phyloP scores from a whole-genome alignment of 30 jellyfish, hydroid and myxozoan genomes.

The Hydractinia symbiolongicarpus region DNA sequence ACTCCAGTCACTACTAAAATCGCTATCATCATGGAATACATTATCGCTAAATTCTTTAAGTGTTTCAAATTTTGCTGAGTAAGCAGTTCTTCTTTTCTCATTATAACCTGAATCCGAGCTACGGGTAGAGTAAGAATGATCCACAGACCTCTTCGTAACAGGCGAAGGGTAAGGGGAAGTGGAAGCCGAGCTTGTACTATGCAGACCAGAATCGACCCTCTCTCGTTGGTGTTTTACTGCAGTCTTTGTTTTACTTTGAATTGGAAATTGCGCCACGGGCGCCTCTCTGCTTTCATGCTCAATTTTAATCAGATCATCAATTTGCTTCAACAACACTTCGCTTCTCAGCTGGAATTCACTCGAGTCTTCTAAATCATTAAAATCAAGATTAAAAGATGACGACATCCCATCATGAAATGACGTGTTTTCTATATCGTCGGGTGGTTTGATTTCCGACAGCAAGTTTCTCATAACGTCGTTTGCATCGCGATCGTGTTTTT shows the following conservation, averaged over 20 bases:
- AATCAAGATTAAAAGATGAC: background rate
- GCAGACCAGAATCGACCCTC: slow-evolving; percentile 35
- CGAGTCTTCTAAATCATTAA: background rate
- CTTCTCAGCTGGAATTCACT: slow-evolving; percentile 16
- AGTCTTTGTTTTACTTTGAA: background rate
- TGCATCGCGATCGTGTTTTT: slow-evolving; percentile 47
- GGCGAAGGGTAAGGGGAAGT: slow-evolving; percentile 37
- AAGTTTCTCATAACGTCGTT: slow-evolving; percentile 54
- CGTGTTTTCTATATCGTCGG: slow-evolving; percentile 32
- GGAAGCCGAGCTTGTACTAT: slow-evolving; percentile 22
- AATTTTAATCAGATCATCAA: background rate
- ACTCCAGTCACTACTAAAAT: slow-evolving; percentile 86
- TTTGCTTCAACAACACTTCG: slow-evolving; percentile 13
- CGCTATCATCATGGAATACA: slow-evolving; percentile 49
- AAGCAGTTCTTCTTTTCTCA: slow-evolving; percentile 19
- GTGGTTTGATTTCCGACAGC: slow-evolving; percentile 76
- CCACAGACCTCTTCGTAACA: slow-evolving; percentile 44
- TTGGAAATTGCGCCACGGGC: too few species aligned
- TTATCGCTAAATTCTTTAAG: slow-evolving; percentile 23
- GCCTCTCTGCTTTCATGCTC: background rate
- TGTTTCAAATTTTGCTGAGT: slow-evolving; percentile 33
- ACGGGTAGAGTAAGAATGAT: slow-evolving; percentile 37
- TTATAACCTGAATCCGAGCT: slow-evolving; percentile 27
- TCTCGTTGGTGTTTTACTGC: slow-evolving; percentile 1
- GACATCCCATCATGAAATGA: slow-evolving; percentile 17